phyloP scores from a whole-genome alignment of 37 sponge, comb jelly and placozoan species.

The Cladorhizidae sp. region DNA sequence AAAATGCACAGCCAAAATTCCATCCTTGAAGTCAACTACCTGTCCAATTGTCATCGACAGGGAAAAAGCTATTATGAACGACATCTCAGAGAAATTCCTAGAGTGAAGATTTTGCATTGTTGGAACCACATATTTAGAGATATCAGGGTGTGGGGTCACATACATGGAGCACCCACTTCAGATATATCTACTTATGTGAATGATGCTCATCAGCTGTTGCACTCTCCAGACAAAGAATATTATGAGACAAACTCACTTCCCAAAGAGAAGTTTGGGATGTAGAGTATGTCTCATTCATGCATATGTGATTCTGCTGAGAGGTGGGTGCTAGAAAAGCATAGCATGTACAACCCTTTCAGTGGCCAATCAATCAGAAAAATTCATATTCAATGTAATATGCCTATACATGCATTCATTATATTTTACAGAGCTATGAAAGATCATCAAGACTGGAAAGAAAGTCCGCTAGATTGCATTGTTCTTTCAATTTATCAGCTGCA shows the following conservation, averaged over 20 bases:
- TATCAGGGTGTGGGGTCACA: conserved; percentile 18
- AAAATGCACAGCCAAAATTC: neutral
- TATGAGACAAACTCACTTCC: conserved; percentile 3
- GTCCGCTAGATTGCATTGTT: neutral
- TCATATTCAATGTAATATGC: conserved; percentile 16
- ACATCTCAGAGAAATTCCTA: neutral
- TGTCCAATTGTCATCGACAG: too few relatives aligned
- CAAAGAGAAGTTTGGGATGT: conserved; percentile 6
- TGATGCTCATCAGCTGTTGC: conserved; percentile 27
- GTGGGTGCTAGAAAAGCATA: conserved; percentile 33
- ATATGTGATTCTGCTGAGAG: conserved; percentile 12
- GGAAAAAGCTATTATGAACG: conserved; percentile 2
- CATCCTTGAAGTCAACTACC: too few relatives aligned
- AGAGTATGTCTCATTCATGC: conserved; percentile 23
- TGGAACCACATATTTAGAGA: too few relatives aligned
- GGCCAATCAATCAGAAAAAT: conserved; percentile 68
- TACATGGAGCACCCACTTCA: conserved; percentile 49
- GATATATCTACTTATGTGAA: conserved; percentile 48
- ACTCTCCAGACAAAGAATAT: neutral
- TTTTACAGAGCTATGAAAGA: neutral
- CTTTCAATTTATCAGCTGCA: neutral
- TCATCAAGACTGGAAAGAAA: conserved; percentile 4
- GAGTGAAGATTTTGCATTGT: too few relatives aligned
- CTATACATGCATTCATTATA: neutral
- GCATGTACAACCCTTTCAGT: conserved; percentile 58